These are phyloP conservation scores for Trichogramma pretiosum DNA, from an alignment of 1,140 invertebrate species.

Conservation along the genomic window DNA sequence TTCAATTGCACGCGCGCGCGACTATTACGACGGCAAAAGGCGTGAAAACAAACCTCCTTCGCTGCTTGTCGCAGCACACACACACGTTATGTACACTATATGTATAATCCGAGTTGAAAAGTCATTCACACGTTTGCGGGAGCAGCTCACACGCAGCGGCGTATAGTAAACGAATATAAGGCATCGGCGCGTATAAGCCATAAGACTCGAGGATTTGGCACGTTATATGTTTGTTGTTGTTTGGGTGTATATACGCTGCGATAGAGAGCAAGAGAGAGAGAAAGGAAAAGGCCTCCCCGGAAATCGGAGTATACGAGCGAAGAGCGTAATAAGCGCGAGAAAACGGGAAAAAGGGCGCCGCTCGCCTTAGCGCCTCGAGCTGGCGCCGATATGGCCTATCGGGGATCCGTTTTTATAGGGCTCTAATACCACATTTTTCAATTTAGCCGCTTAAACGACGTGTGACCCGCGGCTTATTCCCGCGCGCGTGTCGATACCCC, in stretches of 20 bases:
- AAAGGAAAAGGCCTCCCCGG: too few species aligned
- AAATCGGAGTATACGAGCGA: conserved; percentile 11
- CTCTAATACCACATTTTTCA: too few species aligned
- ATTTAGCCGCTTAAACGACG: conserved; percentile 15
- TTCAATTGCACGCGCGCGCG: neutral
- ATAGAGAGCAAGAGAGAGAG: too few species aligned
- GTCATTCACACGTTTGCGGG: conserved; percentile 17
- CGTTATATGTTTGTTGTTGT: too few species aligned
- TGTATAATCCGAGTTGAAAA: conserved; percentile 14
- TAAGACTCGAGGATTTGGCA: conserved; percentile 11
- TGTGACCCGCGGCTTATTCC: conserved; percentile 12
- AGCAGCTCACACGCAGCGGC: neutral
- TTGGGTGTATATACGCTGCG: too few species aligned
- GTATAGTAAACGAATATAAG: neutral
- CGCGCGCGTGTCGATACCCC: conserved; percentile 19
- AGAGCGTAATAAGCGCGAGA: too few species aligned
- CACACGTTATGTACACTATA: too few species aligned
- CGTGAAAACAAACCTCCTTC: conserved; percentile 4
- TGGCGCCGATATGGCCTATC: conserved; percentile 4
- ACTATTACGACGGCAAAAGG: conserved; percentile 10
- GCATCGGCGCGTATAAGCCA: conserved; percentile 4
- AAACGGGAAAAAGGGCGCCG: conserved; percentile 16
- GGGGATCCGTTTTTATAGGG: too few species aligned
- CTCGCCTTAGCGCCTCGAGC: too few species aligned
- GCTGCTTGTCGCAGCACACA: neutral